Evolutionary conservation across 2,797 vertebrate species (phyloP), one percentile per base, ranked within the genome.

Genomic region (Scolopax rusticola): DNA sequence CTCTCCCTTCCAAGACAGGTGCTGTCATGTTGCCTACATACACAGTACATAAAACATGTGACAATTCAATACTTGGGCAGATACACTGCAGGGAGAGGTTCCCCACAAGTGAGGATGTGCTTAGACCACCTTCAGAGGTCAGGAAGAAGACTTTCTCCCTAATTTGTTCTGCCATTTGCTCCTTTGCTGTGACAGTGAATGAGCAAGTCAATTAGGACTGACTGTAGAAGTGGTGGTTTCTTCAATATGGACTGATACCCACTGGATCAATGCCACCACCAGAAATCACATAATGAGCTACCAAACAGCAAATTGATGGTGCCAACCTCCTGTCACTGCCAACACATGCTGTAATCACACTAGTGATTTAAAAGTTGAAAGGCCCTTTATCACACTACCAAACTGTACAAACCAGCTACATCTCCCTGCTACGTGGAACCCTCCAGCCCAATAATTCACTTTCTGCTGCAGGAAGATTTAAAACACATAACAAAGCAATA

Each of bases 391-490:
- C 33, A 50, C 30, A 13, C 40, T 28, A 79, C 28, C 40, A 59
- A 51, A 51, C 8, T 30, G 45, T 19, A 41, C 59, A 76, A 45
- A 47, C 9, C 41, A 56, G 32, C 19, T 53, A 15, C 33, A 15
- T 8, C 30, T n/a, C 64, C 68, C 25, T 41, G 2, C 33, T 27
- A 0, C 1, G 3, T 1, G 13, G 73, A 59, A 38, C 41, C 57
- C 67, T 27, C 36, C 21, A 9, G 30, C 57, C 27, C 85, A 40
- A 7, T 8, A 45, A 59, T 30, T 27, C 11, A 1, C 25, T 32
- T 92, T 36, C 53, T 68, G 24, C 45, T 30, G 10, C 1, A 1
- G 33, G 14, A 77, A 67, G 45, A 50, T 27, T 84, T 50, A 75
- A 74, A 86, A 57, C 12, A 24, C 4, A 0, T 24, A n/a, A 19